Percentiles rank a stretch among this genome's conserved stretches.
Evolutionary conservation across 2,797 vertebrate genomes (phyloP).

Genomic region (Rhinichthys osculus): DNA sequence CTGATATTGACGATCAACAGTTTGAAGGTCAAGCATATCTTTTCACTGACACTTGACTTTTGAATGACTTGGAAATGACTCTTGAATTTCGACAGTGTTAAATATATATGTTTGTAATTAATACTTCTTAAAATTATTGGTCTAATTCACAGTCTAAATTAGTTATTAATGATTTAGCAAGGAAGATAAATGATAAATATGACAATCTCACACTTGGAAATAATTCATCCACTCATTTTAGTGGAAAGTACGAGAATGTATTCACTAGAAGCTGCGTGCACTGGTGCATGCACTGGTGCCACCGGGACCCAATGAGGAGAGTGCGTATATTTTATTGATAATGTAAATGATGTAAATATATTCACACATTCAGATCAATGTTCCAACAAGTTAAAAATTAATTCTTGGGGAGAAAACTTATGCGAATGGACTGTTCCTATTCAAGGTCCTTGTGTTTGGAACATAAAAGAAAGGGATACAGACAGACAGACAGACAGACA

Average conservation of each 20-base stretch:
- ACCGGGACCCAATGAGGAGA: conserved; percentile 20
- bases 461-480: conserved; percentile 6
- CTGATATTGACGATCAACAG: conserved; percentile 4
- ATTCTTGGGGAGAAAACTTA: conserved; percentile 39
- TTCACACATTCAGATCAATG: conserved; percentile 57
- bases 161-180: conserved; percentile 55
- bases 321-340: conserved; percentile 46
- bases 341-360: conserved; percentile 49
- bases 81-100: neutral
- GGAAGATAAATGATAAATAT: conserved; percentile 48
- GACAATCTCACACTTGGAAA: conserved; percentile 31
- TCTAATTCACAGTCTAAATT: conserved; percentile 50
- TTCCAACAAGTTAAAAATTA: conserved; percentile 49
- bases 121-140: conserved; percentile 24
- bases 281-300: conserved; percentile 4
- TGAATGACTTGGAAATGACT: neutral
- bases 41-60: neutral
- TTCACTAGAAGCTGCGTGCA: neutral
- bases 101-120: conserved; percentile 32
- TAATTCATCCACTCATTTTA: conserved; percentile 31
- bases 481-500: neutral
- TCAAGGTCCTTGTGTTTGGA: conserved; percentile 42
- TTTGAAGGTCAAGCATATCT: conserved; percentile 7
- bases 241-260: conserved; percentile 35
- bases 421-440: conserved; percentile 51